phyloP scores from a whole-genome alignment of 2,797 vertebrate genomes.

The Enteromius argenteus region DNA sequence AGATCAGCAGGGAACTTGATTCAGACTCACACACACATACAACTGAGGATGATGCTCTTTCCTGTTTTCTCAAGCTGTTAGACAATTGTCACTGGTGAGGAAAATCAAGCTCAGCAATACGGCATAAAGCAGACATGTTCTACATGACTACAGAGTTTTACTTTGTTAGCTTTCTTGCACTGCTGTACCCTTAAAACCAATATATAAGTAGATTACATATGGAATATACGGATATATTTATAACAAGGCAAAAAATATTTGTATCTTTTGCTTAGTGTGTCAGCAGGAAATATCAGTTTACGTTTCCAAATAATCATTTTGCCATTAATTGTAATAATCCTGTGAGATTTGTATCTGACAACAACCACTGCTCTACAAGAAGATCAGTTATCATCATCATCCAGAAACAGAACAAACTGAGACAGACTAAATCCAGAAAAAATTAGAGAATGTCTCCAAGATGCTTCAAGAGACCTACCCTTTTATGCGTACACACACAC shows the following conservation, averaged over 20 bases:
- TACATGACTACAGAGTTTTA: not conserved
- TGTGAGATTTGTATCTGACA: no score
- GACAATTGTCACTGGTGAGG: not conserved
- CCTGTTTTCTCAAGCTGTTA: constrained; percentile 20
- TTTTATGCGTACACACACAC: not conserved
- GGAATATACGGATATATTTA: not conserved
- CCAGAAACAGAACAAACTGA: not conserved
- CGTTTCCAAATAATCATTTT: not conserved
- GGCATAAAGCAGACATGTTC: not conserved
- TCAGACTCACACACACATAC: constrained; percentile 18
- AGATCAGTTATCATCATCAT: not conserved
- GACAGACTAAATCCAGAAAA: not conserved
- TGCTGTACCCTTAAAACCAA: not conserved
- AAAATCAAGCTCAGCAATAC: not conserved
- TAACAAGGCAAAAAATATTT: no score
- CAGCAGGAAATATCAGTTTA: not conserved
- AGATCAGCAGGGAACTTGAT: constrained; percentile 40
- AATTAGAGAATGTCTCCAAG: not conserved
- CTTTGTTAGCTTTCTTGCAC: not conserved
- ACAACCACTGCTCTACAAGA: not conserved
- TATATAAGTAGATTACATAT: not conserved
- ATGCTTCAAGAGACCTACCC: not conserved
- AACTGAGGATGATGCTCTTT: constrained; percentile 24
- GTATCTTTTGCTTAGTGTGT: not conserved
- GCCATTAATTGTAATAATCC: not conserved